phyloP scores from a whole-genome alignment of 1,140 invertebrate genomes.

The Matsumurasca onukii region DNA sequence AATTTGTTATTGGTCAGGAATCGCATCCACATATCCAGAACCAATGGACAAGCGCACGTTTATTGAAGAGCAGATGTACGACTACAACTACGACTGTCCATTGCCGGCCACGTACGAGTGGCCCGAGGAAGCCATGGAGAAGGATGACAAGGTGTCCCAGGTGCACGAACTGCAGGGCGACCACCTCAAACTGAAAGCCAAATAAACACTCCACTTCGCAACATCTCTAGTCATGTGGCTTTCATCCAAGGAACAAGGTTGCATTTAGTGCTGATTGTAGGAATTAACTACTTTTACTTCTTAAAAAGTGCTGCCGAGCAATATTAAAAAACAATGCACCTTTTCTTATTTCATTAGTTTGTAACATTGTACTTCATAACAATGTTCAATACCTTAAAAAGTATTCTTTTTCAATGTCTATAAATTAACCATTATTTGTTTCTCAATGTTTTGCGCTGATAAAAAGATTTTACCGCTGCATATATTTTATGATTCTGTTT shows the following conservation, averaged over 20 bases:
- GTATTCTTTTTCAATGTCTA: no score
- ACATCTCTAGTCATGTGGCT: conserved; percentile 28
- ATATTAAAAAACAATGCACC: no score
- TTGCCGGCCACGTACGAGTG: conserved; percentile 75
- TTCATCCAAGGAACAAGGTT: background rate
- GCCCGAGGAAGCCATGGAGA: conserved; percentile 50
- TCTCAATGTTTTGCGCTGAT: no score
- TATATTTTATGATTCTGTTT: no score
- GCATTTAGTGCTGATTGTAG: conserved; percentile 22
- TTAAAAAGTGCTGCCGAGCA: conserved; percentile 1
- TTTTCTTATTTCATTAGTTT: no score
- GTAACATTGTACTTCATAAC: no score
- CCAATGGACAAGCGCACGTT: conserved; percentile 72
- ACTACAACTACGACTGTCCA: conserved; percentile 74
- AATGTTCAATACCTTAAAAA: no score
- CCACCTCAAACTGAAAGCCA: conserved; percentile 21
- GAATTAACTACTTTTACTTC: background rate
- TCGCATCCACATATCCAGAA: conserved; percentile 83
- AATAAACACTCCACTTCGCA: background rate
- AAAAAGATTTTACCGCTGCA: no score
- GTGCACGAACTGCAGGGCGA: background rate
- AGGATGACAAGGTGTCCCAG: conserved; percentile 25
- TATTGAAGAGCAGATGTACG: conserved; percentile 74
- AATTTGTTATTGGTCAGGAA: conserved; percentile 64
- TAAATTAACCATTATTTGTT: no score